phyloP scores from a whole-genome alignment of 2,113 vertebrate genomes.

The Gallinago jamesoni region DNA sequence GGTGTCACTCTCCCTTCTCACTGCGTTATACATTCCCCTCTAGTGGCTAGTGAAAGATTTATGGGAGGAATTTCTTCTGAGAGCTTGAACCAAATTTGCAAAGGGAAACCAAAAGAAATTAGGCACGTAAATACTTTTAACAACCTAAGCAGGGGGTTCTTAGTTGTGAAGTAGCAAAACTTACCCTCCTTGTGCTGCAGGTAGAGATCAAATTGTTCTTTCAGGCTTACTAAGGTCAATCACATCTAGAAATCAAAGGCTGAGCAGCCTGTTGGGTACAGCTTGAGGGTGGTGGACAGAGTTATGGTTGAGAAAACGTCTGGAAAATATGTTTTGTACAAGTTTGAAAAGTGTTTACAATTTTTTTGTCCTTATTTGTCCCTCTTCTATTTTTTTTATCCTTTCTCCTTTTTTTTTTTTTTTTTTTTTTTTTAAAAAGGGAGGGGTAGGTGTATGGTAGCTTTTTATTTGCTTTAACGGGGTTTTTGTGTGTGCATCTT shows the following conservation, averaged over 20 bases:
- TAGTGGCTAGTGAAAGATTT: slow-evolving; percentile 42
- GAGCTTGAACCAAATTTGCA: neutral
- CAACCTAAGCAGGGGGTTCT: neutral
- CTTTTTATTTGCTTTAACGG: neutral
- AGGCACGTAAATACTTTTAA: neutral
- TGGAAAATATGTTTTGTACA: neutral
- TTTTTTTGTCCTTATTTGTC: neutral
- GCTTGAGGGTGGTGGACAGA: neutral
- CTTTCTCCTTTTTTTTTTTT: neutral
- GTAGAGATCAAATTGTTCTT: neutral
- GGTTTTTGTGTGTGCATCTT: neutral
- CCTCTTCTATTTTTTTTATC: neutral
- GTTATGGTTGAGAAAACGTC: neutral
- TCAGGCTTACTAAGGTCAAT: accelerated
- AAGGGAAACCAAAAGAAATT: neutral
- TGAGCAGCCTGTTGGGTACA: neutral
- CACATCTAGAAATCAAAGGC: neutral
- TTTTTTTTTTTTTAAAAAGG: neutral
- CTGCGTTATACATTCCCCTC: slow-evolving; percentile 21
- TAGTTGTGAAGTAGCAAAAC: neutral
- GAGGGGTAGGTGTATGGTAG: neutral
- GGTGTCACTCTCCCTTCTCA: neutral
- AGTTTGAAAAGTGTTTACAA: neutral
- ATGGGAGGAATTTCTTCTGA: neutral
- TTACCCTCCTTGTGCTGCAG: neutral